Evolutionary conservation across 2,113 vertebrate species (phyloP).

Genomic region (Daubentonia madagascariensis): DNA sequence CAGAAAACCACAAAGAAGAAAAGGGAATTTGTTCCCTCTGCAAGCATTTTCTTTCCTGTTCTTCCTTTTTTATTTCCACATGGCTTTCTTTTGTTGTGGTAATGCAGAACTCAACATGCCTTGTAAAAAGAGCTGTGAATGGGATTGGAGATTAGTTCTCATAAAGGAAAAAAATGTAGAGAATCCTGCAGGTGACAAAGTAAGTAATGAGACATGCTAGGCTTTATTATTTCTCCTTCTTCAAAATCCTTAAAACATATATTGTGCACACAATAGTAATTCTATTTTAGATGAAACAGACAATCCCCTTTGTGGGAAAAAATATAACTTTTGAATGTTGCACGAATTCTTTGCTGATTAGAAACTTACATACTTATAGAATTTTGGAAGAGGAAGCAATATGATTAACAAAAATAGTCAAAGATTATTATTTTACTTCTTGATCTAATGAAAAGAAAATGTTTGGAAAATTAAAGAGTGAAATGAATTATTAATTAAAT

Average conservation of each 20-base stretch:
- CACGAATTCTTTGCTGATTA: background rate
- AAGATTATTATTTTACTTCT: background rate
- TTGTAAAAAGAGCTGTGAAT: constrained; percentile 76
- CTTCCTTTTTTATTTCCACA: background rate
- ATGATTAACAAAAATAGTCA: background rate
- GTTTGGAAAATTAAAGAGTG: background rate
- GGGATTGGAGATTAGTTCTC: constrained; percentile 76
- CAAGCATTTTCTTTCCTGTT: background rate
- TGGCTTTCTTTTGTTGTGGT: constrained; percentile 71
- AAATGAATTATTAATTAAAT: background rate
- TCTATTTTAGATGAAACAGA: background rate
- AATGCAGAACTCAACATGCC: constrained; percentile 68
- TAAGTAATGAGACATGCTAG: constrained; percentile 34
- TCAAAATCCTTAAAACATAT: constrained; percentile 69
- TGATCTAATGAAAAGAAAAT: background rate
- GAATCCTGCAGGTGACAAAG: constrained; percentile 77
- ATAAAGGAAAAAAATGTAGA: constrained; percentile 61
- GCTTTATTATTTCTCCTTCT: constrained; percentile 55
- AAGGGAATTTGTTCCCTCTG: background rate
- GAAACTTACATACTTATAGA: background rate
- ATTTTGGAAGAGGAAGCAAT: constrained; percentile 47
- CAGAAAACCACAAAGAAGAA: constrained; percentile 23
- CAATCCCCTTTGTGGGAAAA: background rate
- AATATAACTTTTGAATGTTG: background rate
- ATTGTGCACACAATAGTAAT: constrained; percentile 49